A percentile compares a stretch with the other conserved stretches of the same genome.
Evolutionary conservation across 2,888 invertebrate species (phyloP).

Genomic region (Smittia aterrima): DNA sequence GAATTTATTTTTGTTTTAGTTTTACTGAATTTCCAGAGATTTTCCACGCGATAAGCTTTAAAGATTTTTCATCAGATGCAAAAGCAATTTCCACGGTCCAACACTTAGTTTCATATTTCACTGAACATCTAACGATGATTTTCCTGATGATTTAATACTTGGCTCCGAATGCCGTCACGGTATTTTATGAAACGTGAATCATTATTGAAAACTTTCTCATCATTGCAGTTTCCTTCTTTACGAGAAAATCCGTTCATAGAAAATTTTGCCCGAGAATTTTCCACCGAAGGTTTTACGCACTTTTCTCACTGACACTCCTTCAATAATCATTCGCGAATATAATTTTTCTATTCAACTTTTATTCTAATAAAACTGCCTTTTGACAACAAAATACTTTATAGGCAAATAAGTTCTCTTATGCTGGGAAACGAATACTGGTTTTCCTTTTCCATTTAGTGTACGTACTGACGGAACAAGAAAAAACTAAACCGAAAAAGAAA

Average conservation of each 20-base stretch:
- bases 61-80: background rate
- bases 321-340: no score
- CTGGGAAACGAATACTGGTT: slow-evolving; percentile 39
- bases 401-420: slow-evolving; percentile 32
- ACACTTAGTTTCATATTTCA: no score
- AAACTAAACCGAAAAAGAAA: slow-evolving; percentile 30
- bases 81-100: no score
- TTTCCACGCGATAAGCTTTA: background rate
- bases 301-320: background rate
- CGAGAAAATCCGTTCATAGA: background rate
- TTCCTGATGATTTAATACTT: no score
- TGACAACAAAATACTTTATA: background rate
- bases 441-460: slow-evolving; percentile 9
- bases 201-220: no score
- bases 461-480: slow-evolving; percentile 34
- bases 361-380: slow-evolving; percentile 11
- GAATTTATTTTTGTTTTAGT: background rate
- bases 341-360: background rate
- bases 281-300: background rate
- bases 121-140: no score
- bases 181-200: no score
- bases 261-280: background rate
- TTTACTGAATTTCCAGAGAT: background rate
- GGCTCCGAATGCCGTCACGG: no score
- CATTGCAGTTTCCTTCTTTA: no score